Evolutionary conservation across 2,113 vertebrate genomes (phyloP), one percentile per base, ranked within the genome.

Genomic region (Sander lucioperca): DNA sequence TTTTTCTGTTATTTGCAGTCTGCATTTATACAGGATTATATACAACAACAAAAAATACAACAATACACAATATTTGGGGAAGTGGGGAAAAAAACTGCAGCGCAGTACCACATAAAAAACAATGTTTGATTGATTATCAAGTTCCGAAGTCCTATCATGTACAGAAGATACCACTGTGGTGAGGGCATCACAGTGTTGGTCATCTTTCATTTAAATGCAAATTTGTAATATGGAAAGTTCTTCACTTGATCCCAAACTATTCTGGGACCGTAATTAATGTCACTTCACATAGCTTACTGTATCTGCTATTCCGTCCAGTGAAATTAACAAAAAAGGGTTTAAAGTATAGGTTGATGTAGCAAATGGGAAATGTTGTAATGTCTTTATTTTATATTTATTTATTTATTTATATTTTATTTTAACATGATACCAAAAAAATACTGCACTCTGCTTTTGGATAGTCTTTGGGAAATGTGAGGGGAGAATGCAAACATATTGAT

Each of bases 201-300:
- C 6, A 54, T 51, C 9, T 75, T 36, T 71, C 16, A 68, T 69
- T 53, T 61, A 58, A 69, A 54, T 74, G 73, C 19, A 30, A 69
- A 69, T 80, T 18, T 77, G 5, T 45, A 57, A 50, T 3, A 6
- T 58, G 2, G 19, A 30, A 77, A 36, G 15, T 36, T 74, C 50
- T 13, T 58, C 4, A 25, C 23, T 73, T 56, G 9, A 72, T 68
- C 16, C 51, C 47, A 19, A 79, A 53, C 48, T 3, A 54, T 56
- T 33, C 6, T 6, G 6, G 19, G 1, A 58, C 27, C 1, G 23
- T 43, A 12, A 54, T 76, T 36, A 62, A 69, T 14, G 30, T 21
- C 1, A 5, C 16, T 10, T n/a, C 36, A 64, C 45, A 23, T 13
- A 25, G 2, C 30, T 3, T 8, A 36, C 9, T 43, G 19, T 61